Evolutionary conservation across 2,113 vertebrate species (phyloP).

Genomic region (Pyrgilauda ruficollis): DNA sequence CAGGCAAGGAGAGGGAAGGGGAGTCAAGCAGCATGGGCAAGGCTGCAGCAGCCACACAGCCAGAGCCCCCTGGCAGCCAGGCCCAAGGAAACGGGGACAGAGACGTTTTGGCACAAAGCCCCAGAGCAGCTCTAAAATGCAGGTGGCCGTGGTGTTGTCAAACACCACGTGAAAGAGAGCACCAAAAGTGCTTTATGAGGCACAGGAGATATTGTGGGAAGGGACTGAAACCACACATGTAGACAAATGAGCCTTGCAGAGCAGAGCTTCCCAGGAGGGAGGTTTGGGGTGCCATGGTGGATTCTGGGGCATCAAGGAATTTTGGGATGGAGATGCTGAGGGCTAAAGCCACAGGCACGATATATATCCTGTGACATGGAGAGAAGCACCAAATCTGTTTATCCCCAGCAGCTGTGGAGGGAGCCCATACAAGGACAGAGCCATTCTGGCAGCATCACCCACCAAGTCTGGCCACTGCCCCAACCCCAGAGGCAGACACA

Average conservation of each 20-base stretch:
- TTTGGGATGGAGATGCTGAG: not conserved
- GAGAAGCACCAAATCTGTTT: not conserved
- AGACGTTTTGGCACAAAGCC: not conserved
- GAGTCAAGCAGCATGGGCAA: not conserved
- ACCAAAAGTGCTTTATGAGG: not conserved
- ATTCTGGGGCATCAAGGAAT: not conserved
- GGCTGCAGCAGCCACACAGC: not conserved
- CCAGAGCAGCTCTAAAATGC: not conserved
- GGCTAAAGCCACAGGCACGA: not conserved
- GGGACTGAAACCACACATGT: rapidly evolving
- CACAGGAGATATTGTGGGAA: not conserved
- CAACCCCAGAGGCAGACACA: not conserved
- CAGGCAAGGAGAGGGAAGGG: not conserved
- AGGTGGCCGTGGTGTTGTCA: not conserved
- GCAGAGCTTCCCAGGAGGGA: not conserved
- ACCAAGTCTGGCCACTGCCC: not conserved
- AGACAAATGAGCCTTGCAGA: not conserved
- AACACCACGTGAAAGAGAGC: not conserved
- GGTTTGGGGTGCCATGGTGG: not conserved
- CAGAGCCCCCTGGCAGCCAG: not conserved
- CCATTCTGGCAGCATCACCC: not conserved
- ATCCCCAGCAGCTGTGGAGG: not conserved
- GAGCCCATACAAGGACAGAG: not conserved
- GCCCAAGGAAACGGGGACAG: not conserved
- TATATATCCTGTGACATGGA: rapidly evolving